Evolutionary conservation across 2,888 invertebrate species (phyloP), one percentile per base, ranked within the genome.

Genomic region (Omphaloscelis lunosa): DNA sequence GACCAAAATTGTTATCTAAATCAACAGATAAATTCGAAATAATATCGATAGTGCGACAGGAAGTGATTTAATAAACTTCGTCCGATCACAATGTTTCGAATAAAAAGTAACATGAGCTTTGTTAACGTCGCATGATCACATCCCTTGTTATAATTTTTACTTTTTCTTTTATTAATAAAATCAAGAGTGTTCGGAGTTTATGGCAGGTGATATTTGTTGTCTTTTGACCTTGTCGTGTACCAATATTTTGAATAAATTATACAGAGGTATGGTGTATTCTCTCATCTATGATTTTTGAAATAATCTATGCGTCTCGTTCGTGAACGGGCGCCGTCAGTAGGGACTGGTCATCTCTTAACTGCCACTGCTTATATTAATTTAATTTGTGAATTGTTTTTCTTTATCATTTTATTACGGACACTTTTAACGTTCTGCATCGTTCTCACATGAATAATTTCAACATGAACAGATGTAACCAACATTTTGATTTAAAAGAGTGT

Each of bases 1-100:
- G 15, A 63, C 29, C 53, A 41, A 29, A 53, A 68, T n/a, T 61
- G 20, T 84, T 84, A 81, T 72, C 62, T 75, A 58, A 74, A 83
- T 77, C 74, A 62, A 74, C 45, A 69, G 51, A 75, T 59, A 61
- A 65, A 76, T 70, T 70, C 27, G 23, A 70, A 92, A 92, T 91
- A 89, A 91, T 91, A 93, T 93, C 91, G 83, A 92, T 93, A 91
- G 86, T 85, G 79, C 72, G 88, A 89, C 96, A 95, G 95, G 95
- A 96, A 95, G 91, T 92, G 93, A 95, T 96, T 93, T 95, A 94
- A 95, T 94, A 95, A 92, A 94, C 87, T 92, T 91, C 91, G 90
- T 87, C 89, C 91, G 94, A 94, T 95, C 93, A 92, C 90, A 92
- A 90, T 84, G 86, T 85, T 86, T 87, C 84, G 88, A 91, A 93